Evolutionary conservation across 1,140 invertebrate genomes (phyloP), one percentile per base, ranked within the genome.

Genomic region (Leptonema lineaticorne): DNA sequence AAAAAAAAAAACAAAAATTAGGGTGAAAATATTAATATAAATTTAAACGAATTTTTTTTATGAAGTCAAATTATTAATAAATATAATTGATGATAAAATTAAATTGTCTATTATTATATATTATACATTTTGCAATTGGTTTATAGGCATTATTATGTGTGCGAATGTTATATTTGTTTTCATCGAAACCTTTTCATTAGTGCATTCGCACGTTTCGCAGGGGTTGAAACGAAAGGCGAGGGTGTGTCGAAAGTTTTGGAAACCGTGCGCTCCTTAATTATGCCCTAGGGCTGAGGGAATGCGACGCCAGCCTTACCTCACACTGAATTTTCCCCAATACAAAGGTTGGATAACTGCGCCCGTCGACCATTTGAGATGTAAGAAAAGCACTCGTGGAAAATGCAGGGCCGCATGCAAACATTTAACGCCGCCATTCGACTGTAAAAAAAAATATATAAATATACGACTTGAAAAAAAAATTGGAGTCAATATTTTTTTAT

Each of bases 311-410:
- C 67, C 48, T 29, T 46, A 27, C 41, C 57, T 29, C 48, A 68
- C 58, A 48, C 22, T 68, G 58, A n/a, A n/a, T n/a, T n/a, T n/a
- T n/a, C n/a, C n/a, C n/a, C n/a, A n/a, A 60, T 62, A 62, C 67
- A 68, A 68, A 64, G 63, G 67, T 58, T n/a, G 63, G 67, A 62
- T 68, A 60, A 62, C 67, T 68, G 33, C 58, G 58, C 67, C 63
- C 45, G 33, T 18, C 45, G 67, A 48, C 67, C 67, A 63, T 68
- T 68, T 68, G 67, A 37, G 58, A 33, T 62, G 24, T 50, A 62
- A 62, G 37, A 30, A 66, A 41, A 26, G n/a, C 18, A n/a, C n/a
- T n/a, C n/a, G n/a, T n/a, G n/a, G n/a, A 41, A 16, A 11, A 16
- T 41, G 37, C 37, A 41, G 2, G 37, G 20, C 48, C 48, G 26